A percentile compares a stretch with the other conserved stretches of the same genome.
phyloP scores from a whole-genome alignment of 2,797 vertebrate genomes.

The Anolis apletophallus region DNA sequence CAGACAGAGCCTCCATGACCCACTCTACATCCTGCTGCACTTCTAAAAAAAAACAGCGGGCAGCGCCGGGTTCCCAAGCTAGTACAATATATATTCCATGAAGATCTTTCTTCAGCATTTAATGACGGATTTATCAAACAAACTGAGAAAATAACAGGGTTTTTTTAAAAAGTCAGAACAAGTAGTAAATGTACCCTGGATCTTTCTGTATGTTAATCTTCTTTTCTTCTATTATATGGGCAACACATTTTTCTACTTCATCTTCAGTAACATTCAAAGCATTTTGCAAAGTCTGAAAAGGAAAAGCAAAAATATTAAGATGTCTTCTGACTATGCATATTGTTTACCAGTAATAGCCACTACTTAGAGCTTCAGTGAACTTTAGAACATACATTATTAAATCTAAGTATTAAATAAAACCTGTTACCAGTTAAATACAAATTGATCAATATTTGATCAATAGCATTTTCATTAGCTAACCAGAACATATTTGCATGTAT shows the following conservation, averaged over 20 bases:
- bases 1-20: too few relatives aligned
- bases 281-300: constrained; percentile 84
- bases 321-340: neutral
- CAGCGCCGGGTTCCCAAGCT: too few relatives aligned
- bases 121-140: neutral
- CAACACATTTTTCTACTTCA: constrained; percentile 82
- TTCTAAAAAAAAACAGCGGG: too few relatives aligned
- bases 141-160: neutral
- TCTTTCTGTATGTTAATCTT: constrained; percentile 86
- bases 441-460: neutral
- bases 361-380: neutral
- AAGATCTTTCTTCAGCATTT: neutral
- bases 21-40: too few relatives aligned
- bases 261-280: constrained; percentile 79
- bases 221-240: constrained; percentile 89
- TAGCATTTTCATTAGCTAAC: neutral
- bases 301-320: neutral
- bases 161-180: accelerated
- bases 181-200: constrained; percentile 77
- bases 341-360: neutral
- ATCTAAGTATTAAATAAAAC: too few relatives aligned
- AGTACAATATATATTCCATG: neutral
- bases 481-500: neutral
- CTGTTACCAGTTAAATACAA: neutral
- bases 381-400: neutral